Evolutionary conservation across 2,113 vertebrate species (phyloP).

Genomic region (Gopherus evgoodei): DNA sequence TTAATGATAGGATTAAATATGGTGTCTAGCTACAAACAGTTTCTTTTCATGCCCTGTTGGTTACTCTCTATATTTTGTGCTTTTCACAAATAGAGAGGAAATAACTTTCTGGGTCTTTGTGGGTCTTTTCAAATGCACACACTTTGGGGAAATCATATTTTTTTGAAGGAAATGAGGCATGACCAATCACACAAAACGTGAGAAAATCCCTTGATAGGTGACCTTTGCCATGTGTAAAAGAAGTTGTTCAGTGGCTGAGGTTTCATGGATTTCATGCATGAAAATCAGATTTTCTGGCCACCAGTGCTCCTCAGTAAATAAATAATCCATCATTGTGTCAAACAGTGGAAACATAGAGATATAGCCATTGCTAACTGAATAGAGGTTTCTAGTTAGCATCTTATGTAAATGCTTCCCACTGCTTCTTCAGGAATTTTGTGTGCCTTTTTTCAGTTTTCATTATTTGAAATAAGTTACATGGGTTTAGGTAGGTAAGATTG

Average conservation of each 20-base stretch:
- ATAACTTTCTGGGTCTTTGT: constrained; percentile 80
- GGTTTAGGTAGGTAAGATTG: constrained; percentile 12
- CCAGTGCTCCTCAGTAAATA: constrained; percentile 87
- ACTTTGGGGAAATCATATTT: constrained; percentile 85
- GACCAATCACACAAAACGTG: constrained; percentile 89
- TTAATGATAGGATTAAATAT: constrained; percentile 81
- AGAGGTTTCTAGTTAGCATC: constrained; percentile 70
- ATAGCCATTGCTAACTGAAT: constrained; percentile 71
- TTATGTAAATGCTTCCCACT: constrained; percentile 63
- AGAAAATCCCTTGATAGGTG: constrained; percentile 87
- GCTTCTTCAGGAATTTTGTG: constrained; percentile 49
- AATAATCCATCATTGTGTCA: constrained; percentile 94
- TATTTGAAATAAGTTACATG: constrained; percentile 63
- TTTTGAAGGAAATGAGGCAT: constrained; percentile 89
- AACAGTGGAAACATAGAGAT: constrained; percentile 80
- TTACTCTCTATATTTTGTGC: constrained; percentile 71
- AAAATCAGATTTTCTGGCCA: constrained; percentile 91
- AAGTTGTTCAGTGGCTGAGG: constrained; percentile 82
- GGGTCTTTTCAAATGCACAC: constrained; percentile 75
- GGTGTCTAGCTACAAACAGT: constrained; percentile 75
- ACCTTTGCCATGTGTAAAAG: constrained; percentile 87
- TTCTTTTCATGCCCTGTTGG: constrained; percentile 61
- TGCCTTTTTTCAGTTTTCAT: constrained; percentile 61
- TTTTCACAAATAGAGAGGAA: constrained; percentile 80
- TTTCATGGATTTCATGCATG: constrained; percentile 90